Base-by-base conservation (phyloP, 2,797 vertebrate genomes). In the Ctenosaura bakeri region DNA sequence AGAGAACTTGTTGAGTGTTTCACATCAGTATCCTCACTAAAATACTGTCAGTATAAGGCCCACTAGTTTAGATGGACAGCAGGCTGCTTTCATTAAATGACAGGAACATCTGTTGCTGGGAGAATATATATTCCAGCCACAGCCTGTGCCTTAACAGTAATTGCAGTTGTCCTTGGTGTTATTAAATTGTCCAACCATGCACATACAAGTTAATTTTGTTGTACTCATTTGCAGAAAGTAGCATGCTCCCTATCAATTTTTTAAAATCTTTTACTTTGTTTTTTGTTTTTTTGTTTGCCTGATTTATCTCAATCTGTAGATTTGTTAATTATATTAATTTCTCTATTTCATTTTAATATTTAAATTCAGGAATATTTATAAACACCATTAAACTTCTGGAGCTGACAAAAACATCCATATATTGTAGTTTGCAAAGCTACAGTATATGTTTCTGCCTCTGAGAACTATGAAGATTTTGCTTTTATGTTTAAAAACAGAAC, bases 51-150 rank as follows among this genome's bases (percentile, higher is more conserved):
- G 13, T 73, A 50, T 62, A 84, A 85, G 76, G 24, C 59, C 83
- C 29, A 6, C 73, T 85, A 18, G 42, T 52, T 18, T 83, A 32
- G 46, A 32, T 79, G 66, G 24, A 59, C 66, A 91, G 56, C 71
- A 89, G 50, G 29, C 73, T 92, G n/a, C 54, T 91, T 78, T 79
- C 81, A 87, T 88, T 87, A 82, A 66, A 32, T 88, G 73, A 86
- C 78, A 73, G 1, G 32, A 91, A 78, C 78, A 79, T 83, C 86
- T 89, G 42, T 20, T 86, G 77, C 76, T 38, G 46, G 59, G 26
- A 88, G 89, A 88, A 79, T 73, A 85, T 82, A 78, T 69, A 32
- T 54, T 84, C 24, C 56, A 87, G 35, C 52, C 89, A 91, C 66
- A 82, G n/a, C n/a, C 62, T 78, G 79, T 86, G 62, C 83, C 83